These are phyloP conservation scores for Blera fallax DNA, from an alignment of 2,888 invertebrate genomes.

Conservation along the genomic window DNA sequence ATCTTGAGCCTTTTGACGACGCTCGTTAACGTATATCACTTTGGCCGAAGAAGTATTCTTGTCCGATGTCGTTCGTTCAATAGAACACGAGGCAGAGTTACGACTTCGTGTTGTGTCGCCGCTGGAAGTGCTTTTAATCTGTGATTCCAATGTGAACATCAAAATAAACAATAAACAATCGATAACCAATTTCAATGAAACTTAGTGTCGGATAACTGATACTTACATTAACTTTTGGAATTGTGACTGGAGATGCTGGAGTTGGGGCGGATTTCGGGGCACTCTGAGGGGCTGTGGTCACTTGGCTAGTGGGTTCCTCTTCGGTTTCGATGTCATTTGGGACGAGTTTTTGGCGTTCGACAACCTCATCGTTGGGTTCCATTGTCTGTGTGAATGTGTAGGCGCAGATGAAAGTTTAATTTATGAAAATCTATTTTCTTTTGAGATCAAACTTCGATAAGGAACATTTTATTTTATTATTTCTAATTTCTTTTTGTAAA, in stretches of 20 bases:
- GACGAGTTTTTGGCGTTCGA: slow-evolving; percentile 81
- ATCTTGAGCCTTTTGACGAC: slow-evolving; percentile 78
- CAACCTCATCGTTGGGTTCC: slow-evolving; percentile 82
- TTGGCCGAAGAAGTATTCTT: slow-evolving; percentile 79
- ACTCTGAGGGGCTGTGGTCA: slow-evolving; percentile 75
- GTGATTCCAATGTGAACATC: not conserved
- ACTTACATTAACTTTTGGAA: slow-evolving; percentile 78
- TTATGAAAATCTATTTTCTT: not conserved
- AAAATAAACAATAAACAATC: slow-evolving; percentile 1
- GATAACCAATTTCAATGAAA: not conserved
- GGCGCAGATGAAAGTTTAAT: slow-evolving; percentile 2
- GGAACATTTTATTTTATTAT: slow-evolving; percentile 57
- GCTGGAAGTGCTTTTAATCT: slow-evolving; percentile 81
- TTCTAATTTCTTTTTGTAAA: slow-evolving; percentile 35
- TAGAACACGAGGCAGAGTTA: slow-evolving; percentile 81
- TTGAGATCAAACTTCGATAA: slow-evolving; percentile 58
- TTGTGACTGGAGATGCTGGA: slow-evolving; percentile 79
- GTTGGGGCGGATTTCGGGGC: slow-evolving; percentile 80
- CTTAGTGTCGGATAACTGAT: not conserved
- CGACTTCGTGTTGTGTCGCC: slow-evolving; percentile 81
- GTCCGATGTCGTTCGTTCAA: slow-evolving; percentile 80
- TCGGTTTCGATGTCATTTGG: slow-evolving; percentile 81
- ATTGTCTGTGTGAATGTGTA: slow-evolving; percentile 73
- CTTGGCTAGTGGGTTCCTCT: slow-evolving; percentile 78
- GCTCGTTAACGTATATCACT: slow-evolving; percentile 81